Evolutionary conservation across 2,113 vertebrate species (phyloP).

Genomic region (Callaeas wilsoni): DNA sequence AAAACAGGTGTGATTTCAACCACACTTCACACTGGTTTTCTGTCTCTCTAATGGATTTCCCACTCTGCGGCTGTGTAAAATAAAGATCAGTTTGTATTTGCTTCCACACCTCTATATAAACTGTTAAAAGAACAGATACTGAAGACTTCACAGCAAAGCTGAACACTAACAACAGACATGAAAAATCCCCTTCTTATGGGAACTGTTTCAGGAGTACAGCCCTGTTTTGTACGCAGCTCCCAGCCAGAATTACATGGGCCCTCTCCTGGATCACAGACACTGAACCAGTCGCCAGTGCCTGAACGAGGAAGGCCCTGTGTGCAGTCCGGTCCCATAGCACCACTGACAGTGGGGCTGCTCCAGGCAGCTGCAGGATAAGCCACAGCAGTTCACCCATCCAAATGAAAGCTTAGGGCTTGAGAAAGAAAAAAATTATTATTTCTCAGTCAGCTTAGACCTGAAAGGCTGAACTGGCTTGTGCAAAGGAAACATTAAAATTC

Average conservation of each 20-base stretch:
- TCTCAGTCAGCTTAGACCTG: not conserved
- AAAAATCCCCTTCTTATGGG: not conserved
- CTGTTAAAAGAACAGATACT: not conserved
- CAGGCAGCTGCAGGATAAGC: not conserved
- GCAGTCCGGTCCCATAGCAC: not conserved
- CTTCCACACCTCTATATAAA: not conserved
- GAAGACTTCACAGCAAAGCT: not conserved
- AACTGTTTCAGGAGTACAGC: not conserved
- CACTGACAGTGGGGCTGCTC: fast-evolving
- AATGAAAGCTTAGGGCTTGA: not conserved
- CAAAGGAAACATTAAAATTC: not conserved
- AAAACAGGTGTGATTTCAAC: not conserved
- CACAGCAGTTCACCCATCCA: not conserved
- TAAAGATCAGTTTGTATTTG: not conserved
- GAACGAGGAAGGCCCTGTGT: not conserved
- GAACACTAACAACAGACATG: not conserved
- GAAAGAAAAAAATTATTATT: not conserved
- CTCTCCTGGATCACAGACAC: not conserved
- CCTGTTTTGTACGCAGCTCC: not conserved
- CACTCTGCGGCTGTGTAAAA: not conserved
- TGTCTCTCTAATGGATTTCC: not conserved
- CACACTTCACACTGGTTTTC: not conserved
- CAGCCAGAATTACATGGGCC: not conserved
- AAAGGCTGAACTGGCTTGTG: not conserved
- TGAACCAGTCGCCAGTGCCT: not conserved